phyloP scores from a whole-genome alignment of 2,113 vertebrate species.

The Hemicordylus capensis region DNA sequence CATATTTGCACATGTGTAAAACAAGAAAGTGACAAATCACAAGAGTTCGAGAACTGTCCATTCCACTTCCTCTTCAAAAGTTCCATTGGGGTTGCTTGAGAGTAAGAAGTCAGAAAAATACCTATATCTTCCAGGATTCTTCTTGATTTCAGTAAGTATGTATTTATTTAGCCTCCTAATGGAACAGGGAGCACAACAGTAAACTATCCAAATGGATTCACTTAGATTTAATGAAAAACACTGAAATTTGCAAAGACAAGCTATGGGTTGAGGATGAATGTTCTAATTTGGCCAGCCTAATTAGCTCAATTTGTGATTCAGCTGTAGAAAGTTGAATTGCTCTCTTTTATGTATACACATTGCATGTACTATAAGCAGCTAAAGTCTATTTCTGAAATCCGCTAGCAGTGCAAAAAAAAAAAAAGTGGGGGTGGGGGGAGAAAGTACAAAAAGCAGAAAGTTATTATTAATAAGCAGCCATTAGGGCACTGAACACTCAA shows the following conservation, averaged over 20 bases:
- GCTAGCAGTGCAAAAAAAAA: constrained; percentile 8
- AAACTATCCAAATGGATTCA: constrained; percentile 31
- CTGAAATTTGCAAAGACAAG: constrained; percentile 24
- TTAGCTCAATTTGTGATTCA: constrained; percentile 32
- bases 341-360: neutral
- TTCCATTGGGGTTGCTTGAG: neutral
- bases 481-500: constrained; percentile 36
- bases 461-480: constrained; percentile 53
- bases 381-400: constrained; percentile 35
- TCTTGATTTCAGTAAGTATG: constrained; percentile 7
- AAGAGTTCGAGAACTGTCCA: neutral
- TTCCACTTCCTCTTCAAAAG: neutral
- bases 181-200: neutral
- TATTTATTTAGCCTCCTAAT: constrained; percentile 2
- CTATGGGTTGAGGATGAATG: constrained; percentile 12
- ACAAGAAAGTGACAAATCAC: neutral
- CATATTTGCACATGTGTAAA: neutral
- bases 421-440: too few relatives aligned
- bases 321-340: neutral
- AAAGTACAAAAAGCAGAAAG: constrained; percentile 8
- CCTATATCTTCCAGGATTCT: neutral
- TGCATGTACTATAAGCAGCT: constrained; percentile 1
- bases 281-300: constrained; percentile 32
- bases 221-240: constrained; percentile 32
- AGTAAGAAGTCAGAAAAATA: neutral